A percentile compares a stretch with the other conserved stretches of the same genome.
Evolutionary conservation across 1,140 invertebrate species (phyloP).

Genomic region (Drosophila repletoides): DNA sequence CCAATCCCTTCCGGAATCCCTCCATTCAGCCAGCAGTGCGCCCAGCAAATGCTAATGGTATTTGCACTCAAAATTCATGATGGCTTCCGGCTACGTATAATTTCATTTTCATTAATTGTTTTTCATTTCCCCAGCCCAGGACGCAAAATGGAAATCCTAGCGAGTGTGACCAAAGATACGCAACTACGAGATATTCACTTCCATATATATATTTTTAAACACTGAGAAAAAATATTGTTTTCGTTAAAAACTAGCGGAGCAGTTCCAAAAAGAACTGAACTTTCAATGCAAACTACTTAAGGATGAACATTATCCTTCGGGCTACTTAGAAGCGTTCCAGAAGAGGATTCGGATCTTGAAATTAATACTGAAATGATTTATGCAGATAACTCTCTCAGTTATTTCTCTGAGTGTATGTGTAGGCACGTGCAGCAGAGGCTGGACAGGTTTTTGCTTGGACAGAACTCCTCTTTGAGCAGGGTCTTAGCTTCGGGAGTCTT

Average conservation of each 20-base stretch:
- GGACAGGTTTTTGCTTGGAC: too few relatives aligned
- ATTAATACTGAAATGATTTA: too few relatives aligned
- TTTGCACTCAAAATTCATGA: slow-evolving; percentile 73
- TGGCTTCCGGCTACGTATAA: slow-evolving; percentile 69
- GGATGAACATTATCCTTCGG: too few relatives aligned
- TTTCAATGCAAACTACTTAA: too few relatives aligned
- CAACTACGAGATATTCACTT: background rate
- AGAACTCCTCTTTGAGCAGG: too few relatives aligned
- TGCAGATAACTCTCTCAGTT: too few relatives aligned
- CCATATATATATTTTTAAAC: background rate
- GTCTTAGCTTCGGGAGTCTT: background rate
- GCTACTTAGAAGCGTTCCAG: too few relatives aligned
- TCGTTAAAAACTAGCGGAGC: too few relatives aligned
- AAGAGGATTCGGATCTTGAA: too few relatives aligned
- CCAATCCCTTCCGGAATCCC: background rate
- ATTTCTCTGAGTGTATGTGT: background rate
- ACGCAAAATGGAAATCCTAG: slow-evolving; percentile 8
- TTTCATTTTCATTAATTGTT: slow-evolving; percentile 77
- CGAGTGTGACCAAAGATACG: background rate
- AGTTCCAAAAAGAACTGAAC: too few relatives aligned
- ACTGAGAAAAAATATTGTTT: background rate
- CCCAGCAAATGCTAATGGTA: slow-evolving; percentile 59
- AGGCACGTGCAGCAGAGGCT: background rate
- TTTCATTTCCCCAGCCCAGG: slow-evolving; percentile 44
- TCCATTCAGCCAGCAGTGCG: too few relatives aligned